Evolutionary conservation across 2,113 vertebrate genomes (phyloP).

Genomic region (Oncorhynchus tshawytscha): DNA sequence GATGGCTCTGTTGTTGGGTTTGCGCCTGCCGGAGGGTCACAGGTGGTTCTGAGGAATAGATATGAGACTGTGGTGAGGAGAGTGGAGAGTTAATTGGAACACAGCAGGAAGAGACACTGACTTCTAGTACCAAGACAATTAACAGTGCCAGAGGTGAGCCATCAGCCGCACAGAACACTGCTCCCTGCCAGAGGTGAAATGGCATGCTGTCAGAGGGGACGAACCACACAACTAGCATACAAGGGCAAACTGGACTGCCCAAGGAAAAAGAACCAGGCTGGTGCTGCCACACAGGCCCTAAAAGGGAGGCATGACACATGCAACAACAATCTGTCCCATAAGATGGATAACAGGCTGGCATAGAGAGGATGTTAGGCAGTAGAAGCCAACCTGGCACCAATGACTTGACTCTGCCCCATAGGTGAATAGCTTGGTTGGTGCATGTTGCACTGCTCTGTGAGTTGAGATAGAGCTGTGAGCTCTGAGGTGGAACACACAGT

Average conservation of each 20-base stretch:
- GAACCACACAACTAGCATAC: conserved; percentile 14
- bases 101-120: too few species aligned
- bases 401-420: not conserved
- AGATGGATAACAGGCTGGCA: too few species aligned
- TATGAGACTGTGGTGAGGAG: too few species aligned
- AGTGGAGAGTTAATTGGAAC: too few species aligned
- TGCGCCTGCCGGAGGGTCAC: too few species aligned
- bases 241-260: conserved; percentile 21
- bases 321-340: too few species aligned
- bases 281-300: not conserved
- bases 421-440: not conserved
- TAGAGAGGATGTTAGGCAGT: too few species aligned
- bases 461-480: too few species aligned
- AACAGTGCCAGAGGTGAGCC: not conserved
- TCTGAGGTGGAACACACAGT: too few species aligned
- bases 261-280: conserved; percentile 2
- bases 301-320: not conserved
- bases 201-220: not conserved
- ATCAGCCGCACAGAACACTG: not conserved
- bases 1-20: too few species aligned
- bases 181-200: conserved; percentile 7
- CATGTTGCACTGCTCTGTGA: not conserved
- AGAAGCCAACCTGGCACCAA: not conserved
- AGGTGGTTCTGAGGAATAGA: too few species aligned
- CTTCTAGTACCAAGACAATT: not conserved